phyloP scores from a whole-genome alignment of 2,113 vertebrate genomes.

The Gallinago paraguaiae region DNA sequence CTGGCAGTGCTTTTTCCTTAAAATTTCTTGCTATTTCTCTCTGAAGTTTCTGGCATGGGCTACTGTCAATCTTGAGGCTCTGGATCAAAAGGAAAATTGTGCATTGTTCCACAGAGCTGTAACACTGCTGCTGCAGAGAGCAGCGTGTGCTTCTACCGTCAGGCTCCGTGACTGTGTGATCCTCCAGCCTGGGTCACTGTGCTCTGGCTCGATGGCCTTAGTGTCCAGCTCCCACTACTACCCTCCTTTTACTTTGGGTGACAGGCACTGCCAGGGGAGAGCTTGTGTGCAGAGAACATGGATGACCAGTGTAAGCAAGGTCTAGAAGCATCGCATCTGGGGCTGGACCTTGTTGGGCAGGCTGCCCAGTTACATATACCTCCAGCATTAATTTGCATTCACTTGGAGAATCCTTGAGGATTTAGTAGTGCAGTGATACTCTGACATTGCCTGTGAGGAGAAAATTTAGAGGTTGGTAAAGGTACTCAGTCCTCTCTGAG shows the following conservation, averaged over 20 bases:
- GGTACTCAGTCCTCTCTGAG: fast-evolving
- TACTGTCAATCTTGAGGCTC: not conserved
- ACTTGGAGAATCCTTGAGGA: not conserved
- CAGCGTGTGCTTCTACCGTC: not conserved
- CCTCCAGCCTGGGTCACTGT: not conserved
- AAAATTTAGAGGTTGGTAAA: not conserved
- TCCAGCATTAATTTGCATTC: not conserved
- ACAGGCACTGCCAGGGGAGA: not conserved
- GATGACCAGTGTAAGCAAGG: not conserved
- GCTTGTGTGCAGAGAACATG: not conserved
- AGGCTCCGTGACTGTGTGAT: not conserved
- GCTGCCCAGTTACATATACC: not conserved
- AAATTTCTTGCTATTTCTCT: not conserved
- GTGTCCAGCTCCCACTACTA: not conserved
- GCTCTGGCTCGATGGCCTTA: not conserved
- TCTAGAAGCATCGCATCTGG: not conserved
- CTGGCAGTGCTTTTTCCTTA: not conserved
- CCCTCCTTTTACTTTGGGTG: not conserved
- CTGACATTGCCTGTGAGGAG: not conserved
- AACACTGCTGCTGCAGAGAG: not conserved
- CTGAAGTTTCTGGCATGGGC: not conserved
- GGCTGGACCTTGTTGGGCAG: not conserved
- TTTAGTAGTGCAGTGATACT: not conserved
- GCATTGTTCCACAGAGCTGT: not conserved
- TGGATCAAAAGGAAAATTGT: not conserved